phyloP scores from a whole-genome alignment of 2,113 vertebrate genomes.

The Burhinus oedicnemus region DNA sequence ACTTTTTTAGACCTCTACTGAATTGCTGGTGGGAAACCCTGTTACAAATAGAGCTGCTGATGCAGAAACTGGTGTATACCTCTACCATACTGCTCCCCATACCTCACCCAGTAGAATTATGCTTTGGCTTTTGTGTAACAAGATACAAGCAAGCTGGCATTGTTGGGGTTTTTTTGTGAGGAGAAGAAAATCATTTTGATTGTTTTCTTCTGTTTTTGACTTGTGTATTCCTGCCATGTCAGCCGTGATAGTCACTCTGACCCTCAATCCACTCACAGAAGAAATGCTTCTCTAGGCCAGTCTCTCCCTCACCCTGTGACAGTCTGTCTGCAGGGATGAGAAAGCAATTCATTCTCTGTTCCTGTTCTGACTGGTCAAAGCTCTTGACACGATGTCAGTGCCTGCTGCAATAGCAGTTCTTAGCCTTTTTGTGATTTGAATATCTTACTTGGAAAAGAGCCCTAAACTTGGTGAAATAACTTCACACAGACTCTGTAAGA shows the following conservation, averaged over 20 bases:
- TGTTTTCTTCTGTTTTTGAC: neutral
- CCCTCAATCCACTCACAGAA: neutral
- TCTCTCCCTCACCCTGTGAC: neutral
- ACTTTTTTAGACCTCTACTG: neutral
- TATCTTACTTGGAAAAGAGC: constrained; percentile 7
- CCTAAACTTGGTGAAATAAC: neutral
- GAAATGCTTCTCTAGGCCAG: neutral
- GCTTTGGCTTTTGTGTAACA: neutral
- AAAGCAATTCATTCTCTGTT: neutral
- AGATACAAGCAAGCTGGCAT: neutral
- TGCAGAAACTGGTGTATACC: neutral
- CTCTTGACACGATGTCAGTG: neutral
- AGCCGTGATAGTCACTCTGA: neutral
- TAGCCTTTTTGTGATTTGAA: neutral
- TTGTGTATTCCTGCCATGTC: neutral
- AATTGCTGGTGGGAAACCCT: neutral
- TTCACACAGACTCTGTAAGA: neutral
- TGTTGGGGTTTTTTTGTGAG: neutral
- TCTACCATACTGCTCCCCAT: neutral
- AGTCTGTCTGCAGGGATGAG: neutral
- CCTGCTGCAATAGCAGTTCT: neutral
- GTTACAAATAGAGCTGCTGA: neutral
- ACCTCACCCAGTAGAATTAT: neutral
- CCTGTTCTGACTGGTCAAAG: neutral
- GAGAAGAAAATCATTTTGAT: neutral